Conservation (phyloP, 2,888 invertebrate species). For the Diaphora mendica region DNA sequence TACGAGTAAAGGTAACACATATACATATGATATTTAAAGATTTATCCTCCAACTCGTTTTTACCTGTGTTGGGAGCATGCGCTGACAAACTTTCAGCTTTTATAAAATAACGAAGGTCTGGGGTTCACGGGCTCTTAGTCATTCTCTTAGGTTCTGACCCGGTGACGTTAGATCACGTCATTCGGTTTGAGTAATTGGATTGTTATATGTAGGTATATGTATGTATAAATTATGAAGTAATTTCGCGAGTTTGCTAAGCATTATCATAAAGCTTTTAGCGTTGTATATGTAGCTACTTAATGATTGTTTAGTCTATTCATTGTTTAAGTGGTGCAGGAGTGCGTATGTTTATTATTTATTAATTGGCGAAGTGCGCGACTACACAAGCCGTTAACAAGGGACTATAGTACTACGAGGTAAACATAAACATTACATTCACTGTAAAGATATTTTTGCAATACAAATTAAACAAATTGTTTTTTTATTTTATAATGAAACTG, state of each 20-base stretch:
- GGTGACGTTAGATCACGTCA: not conserved
- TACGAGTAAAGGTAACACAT: too few species aligned
- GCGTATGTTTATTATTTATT: slow-evolving; percentile 12
- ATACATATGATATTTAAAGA: too few species aligned
- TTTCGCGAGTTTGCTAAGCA: slow-evolving; percentile 27
- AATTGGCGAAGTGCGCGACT: slow-evolving; percentile 1
- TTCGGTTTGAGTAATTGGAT: not conserved
- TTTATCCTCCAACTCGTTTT: too few species aligned
- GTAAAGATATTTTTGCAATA: not conserved
- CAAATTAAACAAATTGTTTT: not conserved
- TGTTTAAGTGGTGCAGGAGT: slow-evolving; percentile 51
- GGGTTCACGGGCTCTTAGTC: too few species aligned
- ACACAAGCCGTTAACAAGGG: slow-evolving; percentile 3
- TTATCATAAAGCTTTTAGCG: slow-evolving; percentile 49
- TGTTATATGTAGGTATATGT: slow-evolving; percentile 10
- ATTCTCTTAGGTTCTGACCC: too few species aligned
- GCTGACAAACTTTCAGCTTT: too few species aligned
- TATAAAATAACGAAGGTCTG: too few species aligned
- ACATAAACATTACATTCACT: not conserved
- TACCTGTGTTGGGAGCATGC: too few species aligned
- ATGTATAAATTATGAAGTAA: slow-evolving; percentile 25
- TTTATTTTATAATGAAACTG: not conserved
- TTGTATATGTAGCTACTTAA: slow-evolving; percentile 41
- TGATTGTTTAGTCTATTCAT: slow-evolving; percentile 69
- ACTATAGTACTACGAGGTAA: not conserved